Percentiles rank a stretch among this genome's conserved stretches.
phyloP scores from a whole-genome alignment of 2,888 invertebrate genomes.

The Pseudeuparius sepicola region DNA sequence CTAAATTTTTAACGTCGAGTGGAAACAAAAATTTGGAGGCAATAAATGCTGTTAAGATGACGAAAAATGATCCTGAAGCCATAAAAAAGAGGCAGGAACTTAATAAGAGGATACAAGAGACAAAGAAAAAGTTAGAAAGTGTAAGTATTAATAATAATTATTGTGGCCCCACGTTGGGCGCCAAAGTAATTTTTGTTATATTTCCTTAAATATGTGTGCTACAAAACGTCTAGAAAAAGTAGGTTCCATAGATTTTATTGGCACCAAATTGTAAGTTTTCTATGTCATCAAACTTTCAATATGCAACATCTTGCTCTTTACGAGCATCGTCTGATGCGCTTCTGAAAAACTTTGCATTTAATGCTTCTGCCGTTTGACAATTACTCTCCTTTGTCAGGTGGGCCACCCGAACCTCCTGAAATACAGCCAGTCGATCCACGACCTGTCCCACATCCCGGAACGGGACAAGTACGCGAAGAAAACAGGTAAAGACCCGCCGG shows the following conservation, averaged over 20 bases:
- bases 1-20: conserved; percentile 42
- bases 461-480: conserved; percentile 37
- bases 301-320: too few relatives aligned
- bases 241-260: too few relatives aligned
- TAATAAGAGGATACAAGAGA: conserved; percentile 72
- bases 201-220: too few relatives aligned
- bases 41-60: conserved; percentile 46
- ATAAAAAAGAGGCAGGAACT: conserved; percentile 65
- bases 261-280: too few relatives aligned
- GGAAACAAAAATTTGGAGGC: conserved; percentile 41
- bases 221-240: too few relatives aligned
- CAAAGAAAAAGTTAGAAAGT: conserved; percentile 75
- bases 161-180: too few relatives aligned
- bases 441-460: conserved; percentile 62
- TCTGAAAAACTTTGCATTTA: too few relatives aligned
- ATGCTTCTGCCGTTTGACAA: too few relatives aligned
- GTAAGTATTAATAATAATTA: conserved; percentile 45
- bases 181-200: too few relatives aligned
- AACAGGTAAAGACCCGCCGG: conserved; percentile 22
- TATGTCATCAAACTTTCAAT: too few relatives aligned
- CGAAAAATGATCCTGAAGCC: conserved; percentile 53
- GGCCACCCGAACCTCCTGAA: conserved; percentile 70
- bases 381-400: conserved; percentile 49
- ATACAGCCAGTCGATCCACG: conserved; percentile 78
- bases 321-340: too few relatives aligned